Percentiles rank a stretch among this genome's conserved stretches.
phyloP scores from a whole-genome alignment of 1,140 invertebrate genomes.

The Littorina saxatilis region DNA sequence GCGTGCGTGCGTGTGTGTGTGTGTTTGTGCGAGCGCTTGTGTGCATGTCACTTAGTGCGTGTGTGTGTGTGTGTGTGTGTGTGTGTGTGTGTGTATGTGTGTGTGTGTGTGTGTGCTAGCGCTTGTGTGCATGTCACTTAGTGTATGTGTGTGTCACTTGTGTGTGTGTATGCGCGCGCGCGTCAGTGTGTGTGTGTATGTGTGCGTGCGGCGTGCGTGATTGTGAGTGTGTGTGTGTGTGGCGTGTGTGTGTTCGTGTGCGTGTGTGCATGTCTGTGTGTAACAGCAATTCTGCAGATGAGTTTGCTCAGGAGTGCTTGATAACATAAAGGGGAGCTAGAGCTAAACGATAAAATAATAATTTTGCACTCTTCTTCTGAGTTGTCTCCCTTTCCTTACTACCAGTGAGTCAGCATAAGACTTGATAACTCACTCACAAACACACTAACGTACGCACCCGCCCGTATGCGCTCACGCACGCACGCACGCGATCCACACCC shows the following conservation, averaged over 20 bases:
- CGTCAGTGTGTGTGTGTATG: conserved; percentile 25
- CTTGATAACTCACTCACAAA: not conserved
- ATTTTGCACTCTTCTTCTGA: too few relatives aligned
- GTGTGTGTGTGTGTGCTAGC: conserved; percentile 9
- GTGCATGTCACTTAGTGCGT: too few relatives aligned
- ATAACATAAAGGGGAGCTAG: not conserved
- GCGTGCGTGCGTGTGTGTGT: too few relatives aligned
- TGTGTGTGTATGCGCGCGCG: conserved; percentile 3
- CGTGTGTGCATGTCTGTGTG: too few relatives aligned
- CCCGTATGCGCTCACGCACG: not conserved
- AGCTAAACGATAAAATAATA: not conserved
- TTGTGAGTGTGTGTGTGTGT: too few relatives aligned
- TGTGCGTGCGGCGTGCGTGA: too few relatives aligned
- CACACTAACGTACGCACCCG: not conserved
- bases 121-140: not conserved
- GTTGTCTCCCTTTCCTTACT: too few relatives aligned
- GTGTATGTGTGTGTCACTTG: conserved; percentile 2
- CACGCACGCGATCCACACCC: not conserved
- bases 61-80: too few relatives aligned
- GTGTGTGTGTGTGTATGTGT: too few relatives aligned
- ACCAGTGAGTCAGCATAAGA: not conserved
- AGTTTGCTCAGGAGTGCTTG: not conserved
- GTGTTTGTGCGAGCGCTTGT: too few relatives aligned
- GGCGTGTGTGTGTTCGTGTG: too few relatives aligned
- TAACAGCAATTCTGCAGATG: too few relatives aligned